These are phyloP conservation scores for Lagorchestes hirsutus DNA, from an alignment of 2,797 vertebrate genomes.

Conservation along the genomic window DNA sequence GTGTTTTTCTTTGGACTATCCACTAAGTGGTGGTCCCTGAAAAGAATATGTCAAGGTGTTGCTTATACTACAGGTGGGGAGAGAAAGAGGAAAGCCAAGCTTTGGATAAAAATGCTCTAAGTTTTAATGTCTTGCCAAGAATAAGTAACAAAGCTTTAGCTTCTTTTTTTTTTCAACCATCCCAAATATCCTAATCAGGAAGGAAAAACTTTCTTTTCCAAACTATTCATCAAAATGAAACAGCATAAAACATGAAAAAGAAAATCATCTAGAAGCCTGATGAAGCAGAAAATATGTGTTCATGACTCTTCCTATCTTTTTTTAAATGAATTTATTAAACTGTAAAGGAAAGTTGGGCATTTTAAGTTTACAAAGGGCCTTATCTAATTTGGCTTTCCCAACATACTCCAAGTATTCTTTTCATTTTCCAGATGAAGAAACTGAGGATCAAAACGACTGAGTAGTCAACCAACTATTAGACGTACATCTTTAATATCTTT, in stretches of 20 bases:
- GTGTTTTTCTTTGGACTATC: constrained; percentile 28
- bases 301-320: neutral
- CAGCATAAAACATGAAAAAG: neutral
- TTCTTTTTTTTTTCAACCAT: neutral
- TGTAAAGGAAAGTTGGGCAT: neutral
- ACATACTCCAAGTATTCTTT: neutral
- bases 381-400: neutral
- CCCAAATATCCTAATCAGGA: constrained; percentile 21
- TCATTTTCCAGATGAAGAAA: neutral
- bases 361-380: neutral
- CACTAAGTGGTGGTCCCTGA: constrained; percentile 44
- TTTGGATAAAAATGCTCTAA: neutral
- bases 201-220: neutral
- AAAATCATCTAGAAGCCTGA: neutral
- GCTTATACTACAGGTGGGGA: constrained; percentile 37
- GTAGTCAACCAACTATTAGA: neutral
- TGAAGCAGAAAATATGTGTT: neutral
- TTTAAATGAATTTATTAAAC: neutral
- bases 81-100: constrained; percentile 39
- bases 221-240: neutral
- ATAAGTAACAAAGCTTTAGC: constrained; percentile 36
- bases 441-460: neutral
- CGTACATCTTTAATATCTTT: neutral
- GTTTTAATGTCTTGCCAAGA: neutral
- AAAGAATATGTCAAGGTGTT: constrained; percentile 50